Percentiles rank a stretch among this genome's conserved stretches.
Evolutionary conservation across 1,140 invertebrate species (phyloP).

Genomic region (Neoseiulus cucumeris): DNA sequence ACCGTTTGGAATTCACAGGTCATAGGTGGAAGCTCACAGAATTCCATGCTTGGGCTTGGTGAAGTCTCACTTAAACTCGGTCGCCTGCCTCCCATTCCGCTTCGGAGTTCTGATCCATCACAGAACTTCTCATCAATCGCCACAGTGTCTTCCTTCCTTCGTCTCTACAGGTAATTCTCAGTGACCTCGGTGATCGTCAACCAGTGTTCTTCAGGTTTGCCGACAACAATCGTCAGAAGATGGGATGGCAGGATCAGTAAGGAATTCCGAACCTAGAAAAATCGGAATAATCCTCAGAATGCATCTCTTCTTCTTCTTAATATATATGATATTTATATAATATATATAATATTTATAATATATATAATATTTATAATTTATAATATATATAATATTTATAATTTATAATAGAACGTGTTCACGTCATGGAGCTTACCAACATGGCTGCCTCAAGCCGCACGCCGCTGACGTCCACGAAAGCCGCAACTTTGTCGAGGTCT

Average conservation of each 20-base stretch:
- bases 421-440: background rate
- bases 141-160: too few relatives aligned
- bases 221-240: background rate
- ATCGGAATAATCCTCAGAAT: background rate
- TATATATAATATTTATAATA: background rate
- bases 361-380: background rate
- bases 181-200: background rate
- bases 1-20: too few relatives aligned
- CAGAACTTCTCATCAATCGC: too few relatives aligned
- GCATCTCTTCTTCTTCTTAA: background rate
- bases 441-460: background rate
- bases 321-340: background rate
- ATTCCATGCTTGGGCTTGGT: too few relatives aligned
- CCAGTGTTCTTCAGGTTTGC: constrained; percentile 3
- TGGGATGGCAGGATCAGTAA: background rate
- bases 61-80: too few relatives aligned
- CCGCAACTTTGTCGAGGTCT: constrained; percentile 1
- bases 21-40: too few relatives aligned
- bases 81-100: too few relatives aligned
- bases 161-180: background rate
- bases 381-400: too few relatives aligned
- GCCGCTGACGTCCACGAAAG: background rate
- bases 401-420: background rate
- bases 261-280: background rate
- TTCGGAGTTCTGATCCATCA: too few relatives aligned